These are phyloP conservation scores for Agelastica alni DNA, from an alignment of 2,888 invertebrate species.

Conservation along the genomic window DNA sequence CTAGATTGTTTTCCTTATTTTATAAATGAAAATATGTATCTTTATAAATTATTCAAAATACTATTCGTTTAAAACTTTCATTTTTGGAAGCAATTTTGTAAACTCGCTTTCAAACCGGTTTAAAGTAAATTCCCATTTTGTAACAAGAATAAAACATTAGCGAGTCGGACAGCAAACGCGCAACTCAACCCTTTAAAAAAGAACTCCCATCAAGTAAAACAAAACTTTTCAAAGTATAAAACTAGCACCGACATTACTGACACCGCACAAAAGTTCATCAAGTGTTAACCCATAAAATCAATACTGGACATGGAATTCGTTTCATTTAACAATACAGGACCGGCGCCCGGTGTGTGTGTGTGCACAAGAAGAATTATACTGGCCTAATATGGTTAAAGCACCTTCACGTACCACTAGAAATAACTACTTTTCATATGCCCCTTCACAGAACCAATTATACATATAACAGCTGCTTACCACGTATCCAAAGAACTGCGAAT, in stretches of 20 bases:
- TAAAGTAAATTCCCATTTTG: constrained; percentile 1
- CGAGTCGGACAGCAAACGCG: not conserved
- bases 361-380: too few species aligned
- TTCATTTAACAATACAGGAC: constrained; percentile 31
- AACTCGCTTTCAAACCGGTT: not conserved
- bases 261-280: constrained; percentile 28
- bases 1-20: too few species aligned
- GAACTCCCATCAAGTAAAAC: constrained; percentile 19
- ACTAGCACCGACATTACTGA: constrained; percentile 18
- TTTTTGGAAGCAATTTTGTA: not conserved
- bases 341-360: not conserved
- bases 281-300: constrained; percentile 20
- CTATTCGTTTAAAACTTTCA: too few species aligned
- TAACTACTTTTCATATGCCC: not conserved
- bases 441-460: too few species aligned
- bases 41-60: too few species aligned
- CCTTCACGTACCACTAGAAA: too few species aligned
- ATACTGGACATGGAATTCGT: constrained; percentile 25
- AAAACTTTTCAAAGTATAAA: constrained; percentile 19
- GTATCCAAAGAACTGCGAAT: too few species aligned
- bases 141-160: constrained; percentile 1
- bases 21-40: too few species aligned
- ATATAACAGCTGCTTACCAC: too few species aligned
- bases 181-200: constrained; percentile 13
- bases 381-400: too few species aligned